A percentile compares a stretch with the other conserved stretches of the same genome.
phyloP scores from a whole-genome alignment of 2,113 vertebrate species.

The Epinephelus moara region DNA sequence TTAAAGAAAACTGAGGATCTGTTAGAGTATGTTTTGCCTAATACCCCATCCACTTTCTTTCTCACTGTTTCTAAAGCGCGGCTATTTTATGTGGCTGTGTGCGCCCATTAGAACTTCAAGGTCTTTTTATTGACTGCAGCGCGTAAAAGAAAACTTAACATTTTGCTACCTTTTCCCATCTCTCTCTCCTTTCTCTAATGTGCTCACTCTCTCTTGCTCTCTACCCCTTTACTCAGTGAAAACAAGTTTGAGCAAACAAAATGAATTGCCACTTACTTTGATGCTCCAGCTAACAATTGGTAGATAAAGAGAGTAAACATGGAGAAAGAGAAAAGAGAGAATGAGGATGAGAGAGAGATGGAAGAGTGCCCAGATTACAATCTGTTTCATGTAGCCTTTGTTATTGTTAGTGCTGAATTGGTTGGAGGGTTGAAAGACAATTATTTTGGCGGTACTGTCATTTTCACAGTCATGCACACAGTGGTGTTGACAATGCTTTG shows the following conservation, averaged over 20 bases:
- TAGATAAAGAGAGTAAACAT: constrained; percentile 63
- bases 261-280: constrained; percentile 60
- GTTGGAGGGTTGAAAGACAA: constrained; percentile 60
- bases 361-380: constrained; percentile 54
- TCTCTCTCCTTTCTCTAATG: constrained; percentile 28
- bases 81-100: constrained; percentile 32
- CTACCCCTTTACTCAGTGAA: constrained; percentile 40
- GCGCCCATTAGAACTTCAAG: constrained; percentile 39
- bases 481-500: constrained; percentile 38
- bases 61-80: background rate
- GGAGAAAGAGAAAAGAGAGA: constrained; percentile 32
- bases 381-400: constrained; percentile 58
- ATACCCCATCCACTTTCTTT: background rate
- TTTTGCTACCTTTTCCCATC: background rate
- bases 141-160: constrained; percentile 26
- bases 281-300: constrained; percentile 47
- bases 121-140: constrained; percentile 31
- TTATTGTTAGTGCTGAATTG: constrained; percentile 63
- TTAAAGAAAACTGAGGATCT: background rate
- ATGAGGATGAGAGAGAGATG: constrained; percentile 34
- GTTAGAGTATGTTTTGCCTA: background rate
- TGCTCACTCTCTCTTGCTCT: constrained; percentile 33
- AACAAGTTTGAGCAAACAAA: constrained; percentile 54
- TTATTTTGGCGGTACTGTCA: constrained; percentile 47
- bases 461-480: constrained; percentile 47